phyloP scores from a whole-genome alignment of 2,113 vertebrate genomes.

The Poeciliopsis prolifica region DNA sequence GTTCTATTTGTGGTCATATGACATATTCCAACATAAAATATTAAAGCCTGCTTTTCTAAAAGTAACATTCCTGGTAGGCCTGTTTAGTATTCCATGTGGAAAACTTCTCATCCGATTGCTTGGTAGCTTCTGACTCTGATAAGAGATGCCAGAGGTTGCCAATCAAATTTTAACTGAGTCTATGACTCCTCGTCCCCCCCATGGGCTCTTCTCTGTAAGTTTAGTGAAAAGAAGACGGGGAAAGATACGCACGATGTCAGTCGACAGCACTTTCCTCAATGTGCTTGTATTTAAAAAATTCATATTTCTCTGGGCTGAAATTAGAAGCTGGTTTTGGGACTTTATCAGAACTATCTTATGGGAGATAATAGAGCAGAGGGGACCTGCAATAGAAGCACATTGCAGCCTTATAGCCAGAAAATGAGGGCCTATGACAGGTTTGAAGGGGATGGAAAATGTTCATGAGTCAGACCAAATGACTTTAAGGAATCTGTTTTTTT shows the following conservation, averaged over 20 bases:
- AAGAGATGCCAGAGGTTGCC: neutral
- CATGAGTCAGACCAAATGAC: slow-evolving; percentile 69
- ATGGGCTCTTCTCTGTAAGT: neutral
- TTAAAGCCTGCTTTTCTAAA: neutral
- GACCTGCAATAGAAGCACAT: slow-evolving; percentile 43
- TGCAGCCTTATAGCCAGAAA: slow-evolving; percentile 18
- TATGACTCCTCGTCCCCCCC: neutral
- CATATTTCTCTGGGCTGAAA: slow-evolving; percentile 40
- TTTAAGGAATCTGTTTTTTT: slow-evolving; percentile 63
- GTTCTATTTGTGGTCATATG: neutral
- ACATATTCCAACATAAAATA: neutral
- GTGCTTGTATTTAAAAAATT: slow-evolving; percentile 46
- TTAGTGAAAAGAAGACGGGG: slow-evolving; percentile 5
- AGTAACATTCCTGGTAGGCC: neutral
- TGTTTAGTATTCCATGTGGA: neutral
- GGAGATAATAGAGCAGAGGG: slow-evolving; percentile 62
- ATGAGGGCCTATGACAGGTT: slow-evolving; percentile 31
- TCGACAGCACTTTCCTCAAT: slow-evolving; percentile 23
- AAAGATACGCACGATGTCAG: slow-evolving; percentile 27
- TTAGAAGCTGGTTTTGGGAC: slow-evolving; percentile 25
- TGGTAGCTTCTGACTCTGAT: neutral
- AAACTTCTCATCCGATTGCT: neutral
- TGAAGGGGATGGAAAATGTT: slow-evolving; percentile 48
- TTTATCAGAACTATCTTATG: slow-evolving; percentile 38
- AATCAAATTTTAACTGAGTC: slow-evolving; percentile 8